phyloP scores from a whole-genome alignment of 2,888 invertebrate species.

The Eupithecia centaureata region DNA sequence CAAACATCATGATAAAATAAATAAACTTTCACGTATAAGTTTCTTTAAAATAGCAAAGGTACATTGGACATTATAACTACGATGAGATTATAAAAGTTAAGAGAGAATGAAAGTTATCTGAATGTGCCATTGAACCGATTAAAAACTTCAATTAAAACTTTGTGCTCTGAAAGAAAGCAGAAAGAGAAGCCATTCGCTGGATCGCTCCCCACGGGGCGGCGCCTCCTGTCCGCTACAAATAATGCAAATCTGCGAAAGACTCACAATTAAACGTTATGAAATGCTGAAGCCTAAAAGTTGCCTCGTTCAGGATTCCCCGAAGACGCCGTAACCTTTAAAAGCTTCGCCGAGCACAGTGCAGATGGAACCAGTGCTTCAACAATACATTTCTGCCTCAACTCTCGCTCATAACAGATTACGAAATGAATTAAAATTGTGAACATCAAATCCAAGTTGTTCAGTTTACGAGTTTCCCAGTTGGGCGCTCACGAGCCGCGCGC shows the following conservation, averaged over 20 bases:
- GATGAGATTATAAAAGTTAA: neutral
- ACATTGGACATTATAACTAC: neutral
- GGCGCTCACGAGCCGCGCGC: neutral
- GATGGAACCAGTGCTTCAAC: neutral
- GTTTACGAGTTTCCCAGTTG: neutral
- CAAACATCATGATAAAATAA: neutral
- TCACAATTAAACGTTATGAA: slow-evolving; percentile 53
- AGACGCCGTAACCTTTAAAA: slow-evolving; percentile 36
- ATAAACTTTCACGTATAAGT: neutral
- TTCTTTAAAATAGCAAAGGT: neutral
- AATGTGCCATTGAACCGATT: slow-evolving; percentile 13
- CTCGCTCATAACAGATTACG: neutral
- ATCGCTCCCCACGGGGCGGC: slow-evolving; percentile 29
- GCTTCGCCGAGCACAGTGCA: slow-evolving; percentile 21
- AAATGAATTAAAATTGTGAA: slow-evolving; percentile 7
- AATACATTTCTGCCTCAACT: neutral
- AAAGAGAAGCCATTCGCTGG: slow-evolving; percentile 22
- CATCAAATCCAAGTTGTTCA: slow-evolving; percentile 2
- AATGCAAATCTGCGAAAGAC: slow-evolving; percentile 46
- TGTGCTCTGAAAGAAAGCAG: slow-evolving; percentile 24
- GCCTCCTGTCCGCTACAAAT: slow-evolving; percentile 32
- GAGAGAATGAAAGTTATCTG: neutral
- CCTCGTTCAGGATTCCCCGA: slow-evolving; percentile 35
- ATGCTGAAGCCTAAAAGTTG: slow-evolving; percentile 53
- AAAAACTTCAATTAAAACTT: slow-evolving; percentile 33